Percentiles rank a stretch among this genome's conserved stretches.
These are phyloP conservation scores for Oegoconia quadripuncta DNA, from an alignment of 2,888 invertebrate genomes.

Conservation along the genomic window DNA sequence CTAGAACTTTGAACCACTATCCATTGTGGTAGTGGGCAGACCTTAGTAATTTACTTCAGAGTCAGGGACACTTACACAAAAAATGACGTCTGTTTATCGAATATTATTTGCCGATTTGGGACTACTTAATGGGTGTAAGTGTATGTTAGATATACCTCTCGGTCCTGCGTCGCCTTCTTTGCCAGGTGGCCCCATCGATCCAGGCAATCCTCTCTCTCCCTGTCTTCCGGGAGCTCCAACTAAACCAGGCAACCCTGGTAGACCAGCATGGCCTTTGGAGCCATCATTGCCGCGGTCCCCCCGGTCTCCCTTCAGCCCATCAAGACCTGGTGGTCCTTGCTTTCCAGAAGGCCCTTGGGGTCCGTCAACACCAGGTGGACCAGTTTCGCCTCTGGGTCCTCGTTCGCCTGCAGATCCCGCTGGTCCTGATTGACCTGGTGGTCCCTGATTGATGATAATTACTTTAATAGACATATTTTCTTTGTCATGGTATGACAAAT, in stretches of 20 bases:
- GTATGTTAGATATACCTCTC: constrained; percentile 72
- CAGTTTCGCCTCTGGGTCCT: constrained; percentile 85
- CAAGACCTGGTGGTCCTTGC: constrained; percentile 85
- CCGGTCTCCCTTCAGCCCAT: constrained; percentile 83
- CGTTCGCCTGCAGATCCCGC: constrained; percentile 85
- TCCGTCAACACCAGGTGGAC: constrained; percentile 87
- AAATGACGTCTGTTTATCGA: too few species aligned
- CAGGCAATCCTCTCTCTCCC: constrained; percentile 85
- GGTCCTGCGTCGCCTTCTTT: constrained; percentile 87
- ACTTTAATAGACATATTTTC: too few species aligned
- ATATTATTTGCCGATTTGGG: too few species aligned
- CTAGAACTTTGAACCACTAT: too few species aligned
- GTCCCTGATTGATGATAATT: constrained; percentile 77
- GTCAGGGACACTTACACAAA: too few species aligned
- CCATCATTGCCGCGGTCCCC: constrained; percentile 85
- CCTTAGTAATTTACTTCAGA: too few species aligned
- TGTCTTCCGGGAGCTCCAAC: constrained; percentile 82
- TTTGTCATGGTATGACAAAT: too few species aligned
- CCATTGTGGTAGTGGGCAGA: too few species aligned
- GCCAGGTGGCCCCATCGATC: constrained; percentile 83
- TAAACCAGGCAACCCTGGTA: constrained; percentile 89
- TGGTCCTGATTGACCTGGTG: constrained; percentile 82
- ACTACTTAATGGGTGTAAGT: too few species aligned
- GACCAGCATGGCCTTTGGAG: constrained; percentile 89
- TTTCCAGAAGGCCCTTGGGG: constrained; percentile 88